Evolutionary conservation across 1,140 invertebrate species (phyloP).

Genomic region (Lordiphosa mommai): DNA sequence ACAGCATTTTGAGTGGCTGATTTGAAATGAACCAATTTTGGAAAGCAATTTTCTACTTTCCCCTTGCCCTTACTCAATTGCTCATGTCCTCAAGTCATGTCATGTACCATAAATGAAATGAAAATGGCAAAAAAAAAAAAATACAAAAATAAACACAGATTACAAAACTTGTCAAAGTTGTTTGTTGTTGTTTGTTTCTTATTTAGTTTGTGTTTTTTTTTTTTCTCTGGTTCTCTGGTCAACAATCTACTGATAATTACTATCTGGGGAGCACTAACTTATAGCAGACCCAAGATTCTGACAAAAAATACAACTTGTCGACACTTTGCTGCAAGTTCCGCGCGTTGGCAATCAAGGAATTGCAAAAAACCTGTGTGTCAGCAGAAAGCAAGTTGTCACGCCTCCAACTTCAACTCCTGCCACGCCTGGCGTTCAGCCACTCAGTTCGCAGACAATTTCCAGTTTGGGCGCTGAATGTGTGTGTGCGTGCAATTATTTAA

Average conservation of each 20-base stretch:
- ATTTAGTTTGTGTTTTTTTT: too few relatives aligned
- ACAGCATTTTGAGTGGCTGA: too few relatives aligned
- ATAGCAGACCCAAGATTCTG: slow-evolving; percentile 18
- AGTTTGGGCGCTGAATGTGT: slow-evolving; percentile 16
- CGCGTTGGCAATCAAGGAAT: slow-evolving; percentile 42
- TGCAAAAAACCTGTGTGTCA: slow-evolving; percentile 47
- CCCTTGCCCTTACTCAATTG: not conserved
- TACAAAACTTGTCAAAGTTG: slow-evolving; percentile 71
- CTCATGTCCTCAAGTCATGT: too few relatives aligned
- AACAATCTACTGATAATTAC: slow-evolving; percentile 75
- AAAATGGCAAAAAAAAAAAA: slow-evolving; percentile 33
- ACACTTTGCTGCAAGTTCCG: slow-evolving; percentile 43
- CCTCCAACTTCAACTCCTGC: not conserved
- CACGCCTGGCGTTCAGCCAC: not conserved
- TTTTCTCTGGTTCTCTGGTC: too few relatives aligned
- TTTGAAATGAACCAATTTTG: too few relatives aligned
- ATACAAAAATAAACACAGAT: slow-evolving; percentile 66
- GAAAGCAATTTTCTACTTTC: too few relatives aligned
- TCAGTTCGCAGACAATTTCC: slow-evolving; percentile 18
- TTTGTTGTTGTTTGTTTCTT: slow-evolving; percentile 10
- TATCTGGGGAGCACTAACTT: slow-evolving; percentile 75
- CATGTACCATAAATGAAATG: too few relatives aligned
- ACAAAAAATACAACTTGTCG: slow-evolving; percentile 28
- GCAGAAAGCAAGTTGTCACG: slow-evolving; percentile 32
- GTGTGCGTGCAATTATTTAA: slow-evolving; percentile 58